Evolutionary conservation across 2,113 vertebrate genomes (phyloP).

Genomic region (Notarius lentiginosus): DNA sequence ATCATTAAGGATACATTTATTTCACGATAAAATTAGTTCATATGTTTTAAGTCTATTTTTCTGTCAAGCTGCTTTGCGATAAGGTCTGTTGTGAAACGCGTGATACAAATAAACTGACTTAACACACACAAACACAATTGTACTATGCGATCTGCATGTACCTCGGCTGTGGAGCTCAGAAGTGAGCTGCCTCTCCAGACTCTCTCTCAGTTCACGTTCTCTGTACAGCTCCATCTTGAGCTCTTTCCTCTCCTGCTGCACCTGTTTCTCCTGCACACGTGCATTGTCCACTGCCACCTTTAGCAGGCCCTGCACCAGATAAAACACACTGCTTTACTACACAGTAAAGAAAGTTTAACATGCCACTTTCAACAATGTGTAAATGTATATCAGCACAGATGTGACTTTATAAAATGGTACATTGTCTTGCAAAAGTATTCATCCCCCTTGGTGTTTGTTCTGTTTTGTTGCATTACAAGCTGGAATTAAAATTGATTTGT

Average conservation of each 20-base stretch:
- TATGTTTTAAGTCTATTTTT: no score
- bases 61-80: no score
- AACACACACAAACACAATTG: slow-evolving; percentile 1
- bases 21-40: no score
- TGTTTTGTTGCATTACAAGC: no score
- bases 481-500: no score
- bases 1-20: no score
- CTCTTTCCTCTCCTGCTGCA: slow-evolving; percentile 89
- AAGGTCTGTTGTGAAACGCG: no score
- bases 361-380: not conserved
- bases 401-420: no score
- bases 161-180: slow-evolving; percentile 87
- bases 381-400: not conserved
- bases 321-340: slow-evolving; percentile 37
- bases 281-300: slow-evolving; percentile 90
- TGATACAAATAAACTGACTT: no score
- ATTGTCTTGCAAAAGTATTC: no score
- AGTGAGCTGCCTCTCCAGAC: slow-evolving; percentile 85
- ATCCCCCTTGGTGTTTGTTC: no score
- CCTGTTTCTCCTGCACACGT: slow-evolving; percentile 85
- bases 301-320: slow-evolving; percentile 79
- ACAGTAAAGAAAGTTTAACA: not conserved
- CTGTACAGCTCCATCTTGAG: slow-evolving; percentile 84
- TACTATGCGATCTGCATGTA: slow-evolving; percentile 56
- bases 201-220: slow-evolving; percentile 84